phyloP scores from a whole-genome alignment of 1,140 invertebrate genomes.

The Heliothis subflexa region DNA sequence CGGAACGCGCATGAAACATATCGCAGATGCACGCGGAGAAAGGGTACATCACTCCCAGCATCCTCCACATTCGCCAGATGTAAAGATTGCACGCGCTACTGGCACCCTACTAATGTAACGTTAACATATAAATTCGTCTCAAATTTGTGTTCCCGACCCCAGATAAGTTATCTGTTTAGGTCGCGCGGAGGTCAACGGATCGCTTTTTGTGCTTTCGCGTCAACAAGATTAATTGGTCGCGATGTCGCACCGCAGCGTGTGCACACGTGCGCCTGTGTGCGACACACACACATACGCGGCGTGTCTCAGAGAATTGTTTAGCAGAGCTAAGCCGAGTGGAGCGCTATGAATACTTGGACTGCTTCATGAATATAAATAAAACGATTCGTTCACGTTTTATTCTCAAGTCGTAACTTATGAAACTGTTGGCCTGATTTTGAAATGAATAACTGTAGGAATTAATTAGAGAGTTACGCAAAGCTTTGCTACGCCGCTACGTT shows the following conservation, averaged over 20 bases:
- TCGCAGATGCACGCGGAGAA: neutral
- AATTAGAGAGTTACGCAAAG: conserved; percentile 36
- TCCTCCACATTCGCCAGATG: neutral
- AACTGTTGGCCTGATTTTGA: conserved; percentile 24
- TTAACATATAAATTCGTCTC: conserved; percentile 31
- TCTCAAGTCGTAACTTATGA: conserved; percentile 19
- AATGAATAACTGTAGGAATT: conserved; percentile 27
- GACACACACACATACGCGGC: neutral
- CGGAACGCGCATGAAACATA: neutral
- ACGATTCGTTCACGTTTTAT: conserved; percentile 18
- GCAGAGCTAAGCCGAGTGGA: conserved; percentile 10
- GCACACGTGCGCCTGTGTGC: neutral
- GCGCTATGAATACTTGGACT: conserved; percentile 30
- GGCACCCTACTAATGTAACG: neutral
- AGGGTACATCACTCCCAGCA: too few species aligned
- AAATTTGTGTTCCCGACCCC: conserved; percentile 27
- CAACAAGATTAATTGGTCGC: conserved; percentile 44
- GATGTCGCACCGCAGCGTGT: neutral
- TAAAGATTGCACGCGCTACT: conserved; percentile 3
- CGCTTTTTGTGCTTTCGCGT: conserved; percentile 34
- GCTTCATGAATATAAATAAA: conserved; percentile 34
- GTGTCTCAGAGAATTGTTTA: conserved; percentile 26
- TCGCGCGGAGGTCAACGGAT: conserved; percentile 33
- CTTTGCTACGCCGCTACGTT: conserved; percentile 23
- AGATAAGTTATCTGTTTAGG: conserved; percentile 40